Base-by-base conservation (phyloP, 23 tunicate species). In the Aplidium turbinatum region DNA sequence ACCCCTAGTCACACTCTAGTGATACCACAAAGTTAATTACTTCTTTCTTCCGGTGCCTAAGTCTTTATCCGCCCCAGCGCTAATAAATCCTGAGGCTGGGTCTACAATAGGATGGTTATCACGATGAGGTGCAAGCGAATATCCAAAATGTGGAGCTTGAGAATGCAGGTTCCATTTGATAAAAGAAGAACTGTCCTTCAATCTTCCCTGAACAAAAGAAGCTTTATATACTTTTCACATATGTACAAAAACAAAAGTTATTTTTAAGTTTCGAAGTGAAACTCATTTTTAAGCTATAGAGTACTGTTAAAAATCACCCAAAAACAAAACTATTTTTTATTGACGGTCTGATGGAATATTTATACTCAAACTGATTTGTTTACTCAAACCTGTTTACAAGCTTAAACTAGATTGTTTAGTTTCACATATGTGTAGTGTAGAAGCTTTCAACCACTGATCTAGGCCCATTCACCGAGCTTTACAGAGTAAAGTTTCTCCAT, bases 51-150 rank as follows among this genome's bases (percentile, higher is more conserved):
- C 68, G 23, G 87, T 81, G 25, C 52, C 79, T 47, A 88, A 70
- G 56, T 90, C 97, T 53, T 45, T 34, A 57, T 90, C 97, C n/a
- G 89, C 85, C 33, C 90, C 97, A 32, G 90, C 84, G 38, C 97
- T 78, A 47, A 90, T 56, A 58, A 83, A 83, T 33, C 97, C 97
- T 0, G 97, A 90, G 0, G 97, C 81, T 6, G 97, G 90, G 68
- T 90, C 97, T 58, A 90, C 58, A 32, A 83, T 78, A 1, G 89
- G 90, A 47, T 90, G 90, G 57, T 83, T 83, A 64, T 90, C 97
- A 1, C 97, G 78, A 56, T 90, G 97, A 0, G 97, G 97, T 13
- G 97, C 90, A 31, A 90, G 72, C 13, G 97, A 78, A 57, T 83
- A 90, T 30, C 97, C 97, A 29, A 35, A 51, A 35, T 90, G 97